Base-by-base conservation (phyloP, 2,113 vertebrate genomes). In the Geococcyx californianus region DNA sequence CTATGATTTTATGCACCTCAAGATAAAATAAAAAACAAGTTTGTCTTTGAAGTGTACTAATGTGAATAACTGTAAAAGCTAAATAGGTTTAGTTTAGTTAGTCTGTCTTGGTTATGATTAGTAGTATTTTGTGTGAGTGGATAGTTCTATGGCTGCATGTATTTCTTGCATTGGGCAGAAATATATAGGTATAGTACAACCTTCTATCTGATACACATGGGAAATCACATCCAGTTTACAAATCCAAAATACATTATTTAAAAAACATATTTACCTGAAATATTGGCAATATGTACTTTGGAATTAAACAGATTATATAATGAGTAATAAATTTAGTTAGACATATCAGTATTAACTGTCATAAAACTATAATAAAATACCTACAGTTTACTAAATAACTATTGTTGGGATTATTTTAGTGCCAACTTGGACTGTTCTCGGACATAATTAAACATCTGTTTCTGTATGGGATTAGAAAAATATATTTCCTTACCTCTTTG, bases 1-100 rank as follows among this genome's bases (percentile, higher is more conserved):
- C 95, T 95, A 25, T 98, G 93, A 97, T 84, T 91, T 84, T 95
- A 90, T 80, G 84, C 7, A 26, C 74, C 92, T 55, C 89, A 90
- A 62, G 84, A 66, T 63, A 54, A 95, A 90, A 64, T 44, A 87
- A 92, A 92, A 42, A 44, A 93, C 58, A 94, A 64, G 8, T 81
- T 40, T 34, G 13, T 38, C 64, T 94, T 94, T 96, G 52, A 87
- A 86, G 64, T 45, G 29, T 72, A 51, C 70, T 70, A 38, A 78
- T 0, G 3, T 90, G 36, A 62, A 40, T 33, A 76, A 69, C 67
- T 89, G n/a, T 92, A 85, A 84, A 87, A 90, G 58, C 64, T 91
- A 70, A 86, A 84, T 63, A 73, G 75, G 44, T 83, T 84, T 66
- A 82, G 28, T 87, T 95, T 68, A 64, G 70, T 90, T 85, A 59